Evolutionary conservation across 2,888 invertebrate species (phyloP), one percentile per base, ranked within the genome.

Genomic region (Ornithoptera alexandrae): DNA sequence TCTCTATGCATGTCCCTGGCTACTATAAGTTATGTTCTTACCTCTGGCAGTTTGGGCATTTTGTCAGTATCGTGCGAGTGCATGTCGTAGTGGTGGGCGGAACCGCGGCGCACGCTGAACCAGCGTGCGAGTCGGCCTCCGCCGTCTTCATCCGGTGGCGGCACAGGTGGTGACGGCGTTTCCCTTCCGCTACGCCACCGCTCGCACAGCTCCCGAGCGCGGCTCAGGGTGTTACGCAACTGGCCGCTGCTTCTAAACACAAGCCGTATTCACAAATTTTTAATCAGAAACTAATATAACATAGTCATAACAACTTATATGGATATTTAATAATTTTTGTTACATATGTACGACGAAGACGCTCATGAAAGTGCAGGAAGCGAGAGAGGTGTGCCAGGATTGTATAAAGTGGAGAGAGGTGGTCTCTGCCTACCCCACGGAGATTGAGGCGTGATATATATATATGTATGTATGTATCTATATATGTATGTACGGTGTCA

Each of bases 61-160:
- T 96, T 93, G 82, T 90, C 93, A 20, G 85, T 79, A 68, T 92
- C 91, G 74, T 90, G 88, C 39, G 88, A 72, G 74, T 93, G 92
- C 92, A 93, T 95, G 82, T 97, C 97, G 86, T 97, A 97, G 81
- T 97, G 97, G 86, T 96, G 96, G n/a, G 95, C 93, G 73, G 96
- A 96, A 60, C 96, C 96, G 72, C 97, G 94, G 58, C 97, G 93
- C 74, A 97, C 96, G 79, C 97, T 97, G 93, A 97, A 98, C 97
- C 97, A 97, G 76, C 98, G 94, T 50, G 97, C 96, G 63, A 97
- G 93, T 70, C 96, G 93, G 72, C 97, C 96, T 76, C 96, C 95
- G 63, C 95, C 94, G 76, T 95, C 94, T 83, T 94, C 94, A 74
- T 93, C 93, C 70, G 93, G 92, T 61, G 93, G 89, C 4, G 90